Conservation (phyloP, 2,888 invertebrate species). For the Zele albiditarsus region DNA sequence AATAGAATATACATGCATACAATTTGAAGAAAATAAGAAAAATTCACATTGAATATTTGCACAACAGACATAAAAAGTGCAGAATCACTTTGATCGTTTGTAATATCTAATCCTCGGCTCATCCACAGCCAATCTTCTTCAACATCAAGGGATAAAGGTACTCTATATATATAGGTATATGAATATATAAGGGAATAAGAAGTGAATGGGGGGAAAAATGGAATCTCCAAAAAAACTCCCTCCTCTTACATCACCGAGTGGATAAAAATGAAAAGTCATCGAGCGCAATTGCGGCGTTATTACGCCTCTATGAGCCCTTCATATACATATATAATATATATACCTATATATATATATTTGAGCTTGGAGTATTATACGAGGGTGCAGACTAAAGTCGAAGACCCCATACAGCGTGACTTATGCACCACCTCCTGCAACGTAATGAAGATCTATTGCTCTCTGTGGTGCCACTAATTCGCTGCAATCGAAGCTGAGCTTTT, state of each 20-base stretch:
- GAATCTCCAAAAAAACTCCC: conserved; percentile 16
- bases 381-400: conserved; percentile 61
- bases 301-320: conserved; percentile 44
- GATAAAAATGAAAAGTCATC: conserved; percentile 59
- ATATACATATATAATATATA: conserved; percentile 55
- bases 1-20: not conserved
- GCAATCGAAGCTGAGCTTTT: conserved; percentile 33
- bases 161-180: not conserved
- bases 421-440: conserved; percentile 56
- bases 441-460: conserved; percentile 65
- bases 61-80: not conserved
- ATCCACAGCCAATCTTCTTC: conserved; percentile 30
- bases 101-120: conserved; percentile 18
- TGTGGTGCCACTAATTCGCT: conserved; percentile 38
- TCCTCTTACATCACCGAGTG: conserved; percentile 18
- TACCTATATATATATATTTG: not conserved
- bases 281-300: conserved; percentile 58
- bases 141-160: conserved; percentile 12
- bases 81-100: conserved; percentile 11
- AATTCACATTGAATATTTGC: not conserved
- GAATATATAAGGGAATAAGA: not conserved
- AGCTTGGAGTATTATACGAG: conserved; percentile 57
- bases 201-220: not conserved
- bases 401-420: conserved; percentile 64
- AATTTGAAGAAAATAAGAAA: conserved; percentile 28